Conservation (phyloP, 2,888 invertebrate genomes). For the Melanotus villosus region DNA sequence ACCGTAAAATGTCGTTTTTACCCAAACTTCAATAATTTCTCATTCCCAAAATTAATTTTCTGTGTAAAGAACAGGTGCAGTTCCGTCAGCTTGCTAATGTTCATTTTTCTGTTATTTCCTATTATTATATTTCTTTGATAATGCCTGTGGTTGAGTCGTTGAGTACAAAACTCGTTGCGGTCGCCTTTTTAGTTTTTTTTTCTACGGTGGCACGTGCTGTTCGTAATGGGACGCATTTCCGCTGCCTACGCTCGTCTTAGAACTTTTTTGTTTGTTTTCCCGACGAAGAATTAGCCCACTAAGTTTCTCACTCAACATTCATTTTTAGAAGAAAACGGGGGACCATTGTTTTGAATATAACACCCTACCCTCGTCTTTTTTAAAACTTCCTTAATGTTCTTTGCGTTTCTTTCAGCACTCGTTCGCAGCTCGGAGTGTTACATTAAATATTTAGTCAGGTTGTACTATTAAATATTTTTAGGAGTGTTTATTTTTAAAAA, state of each 20-base stretch:
- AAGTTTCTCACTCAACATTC: neutral
- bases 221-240: conserved; percentile 48
- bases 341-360: neutral
- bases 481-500: too few species aligned
- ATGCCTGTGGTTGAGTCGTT: conserved; percentile 21
- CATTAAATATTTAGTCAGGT: too few species aligned
- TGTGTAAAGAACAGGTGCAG: conserved; percentile 13
- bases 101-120: conserved; percentile 12
- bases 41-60: neutral
- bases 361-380: neutral
- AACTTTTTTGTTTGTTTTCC: neutral
- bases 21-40: neutral
- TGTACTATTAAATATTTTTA: too few species aligned
- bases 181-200: conserved; percentile 26
- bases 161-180: conserved; percentile 14
- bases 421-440: too few species aligned
- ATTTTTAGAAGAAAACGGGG: too few species aligned
- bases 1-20: neutral
- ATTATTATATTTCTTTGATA: conserved; percentile 19
- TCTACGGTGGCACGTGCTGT: conserved; percentile 47
- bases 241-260: conserved; percentile 38
- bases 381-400: too few species aligned
- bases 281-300: neutral
- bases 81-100: conserved; percentile 21
- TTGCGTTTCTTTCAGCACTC: too few species aligned